Evolutionary conservation across 35 echinoderm and acorn worm genomes (phyloP).

Genomic region (Holothuria glaberrima): DNA sequence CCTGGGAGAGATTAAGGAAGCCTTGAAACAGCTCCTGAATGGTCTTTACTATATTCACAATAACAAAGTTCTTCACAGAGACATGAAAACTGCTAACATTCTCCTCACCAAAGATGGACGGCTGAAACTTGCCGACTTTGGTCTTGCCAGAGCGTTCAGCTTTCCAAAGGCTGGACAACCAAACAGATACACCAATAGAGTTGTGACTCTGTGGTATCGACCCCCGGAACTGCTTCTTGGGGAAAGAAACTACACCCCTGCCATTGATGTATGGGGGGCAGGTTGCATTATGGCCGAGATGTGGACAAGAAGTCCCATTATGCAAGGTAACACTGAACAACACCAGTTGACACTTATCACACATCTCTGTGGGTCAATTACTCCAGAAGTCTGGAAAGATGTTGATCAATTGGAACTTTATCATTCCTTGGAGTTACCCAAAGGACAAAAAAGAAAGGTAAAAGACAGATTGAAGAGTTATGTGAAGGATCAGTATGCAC

Average conservation of each 20-base stretch:
- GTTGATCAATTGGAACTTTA: constrained; percentile 89
- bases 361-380: constrained; percentile 89
- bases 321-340: constrained; percentile 97
- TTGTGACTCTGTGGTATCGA: constrained; percentile 96
- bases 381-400: constrained; percentile 75
- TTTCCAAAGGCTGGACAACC: constrained; percentile 72
- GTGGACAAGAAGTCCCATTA: constrained; percentile 98
- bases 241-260: constrained; percentile 91
- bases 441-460: constrained; percentile 92
- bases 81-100: constrained; percentile 99
- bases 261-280: constrained; percentile 94
- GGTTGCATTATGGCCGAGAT: constrained; percentile 98
- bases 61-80: constrained; percentile 89
- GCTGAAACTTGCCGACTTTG: constrained; percentile 90
- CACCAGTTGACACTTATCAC: constrained; percentile 94
- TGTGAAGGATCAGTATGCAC: constrained; percentile 91
- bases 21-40: constrained; percentile 84
- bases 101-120: constrained; percentile 88
- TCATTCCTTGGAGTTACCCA: constrained; percentile 80
- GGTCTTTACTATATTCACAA: constrained; percentile 90
- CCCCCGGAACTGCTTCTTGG: constrained; percentile 96
- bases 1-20: constrained; percentile 92
- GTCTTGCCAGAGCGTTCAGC: constrained; percentile 93
- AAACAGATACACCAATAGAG: constrained; percentile 87
- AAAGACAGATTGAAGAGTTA: constrained; percentile 89